Evolutionary conservation across 2,797 vertebrate genomes (phyloP).

Genomic region (Phaenicophaeus curvirostris): DNA sequence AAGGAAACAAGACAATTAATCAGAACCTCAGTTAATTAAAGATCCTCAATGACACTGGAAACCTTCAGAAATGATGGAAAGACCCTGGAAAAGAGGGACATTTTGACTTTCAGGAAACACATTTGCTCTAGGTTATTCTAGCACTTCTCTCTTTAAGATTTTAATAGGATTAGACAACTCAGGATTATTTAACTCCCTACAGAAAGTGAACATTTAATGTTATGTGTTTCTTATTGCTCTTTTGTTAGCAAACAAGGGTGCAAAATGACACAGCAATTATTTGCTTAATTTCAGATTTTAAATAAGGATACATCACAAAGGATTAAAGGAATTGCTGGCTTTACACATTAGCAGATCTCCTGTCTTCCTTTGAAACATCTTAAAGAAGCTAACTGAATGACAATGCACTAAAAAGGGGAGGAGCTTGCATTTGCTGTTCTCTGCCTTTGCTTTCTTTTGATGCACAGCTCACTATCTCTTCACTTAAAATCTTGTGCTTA

Average conservation of each 20-base stretch:
- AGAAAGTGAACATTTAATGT: neutral
- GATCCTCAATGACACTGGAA: neutral
- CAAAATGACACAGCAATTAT: neutral
- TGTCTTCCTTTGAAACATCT: neutral
- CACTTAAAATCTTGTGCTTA: neutral
- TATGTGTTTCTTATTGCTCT: neutral
- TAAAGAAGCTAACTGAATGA: neutral
- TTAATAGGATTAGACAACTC: neutral
- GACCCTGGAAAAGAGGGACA: neutral
- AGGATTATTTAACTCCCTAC: neutral
- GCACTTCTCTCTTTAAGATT: neutral
- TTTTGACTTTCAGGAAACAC: neutral
- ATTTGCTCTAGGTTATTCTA: neutral
- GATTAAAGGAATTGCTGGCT: neutral
- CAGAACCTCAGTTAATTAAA: slow-evolving; percentile 51
- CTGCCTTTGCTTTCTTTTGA: neutral
- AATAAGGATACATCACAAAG: neutral
- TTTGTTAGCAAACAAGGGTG: neutral
- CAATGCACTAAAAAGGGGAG: neutral
- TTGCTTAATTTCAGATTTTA: neutral
- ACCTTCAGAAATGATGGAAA: slow-evolving; percentile 20
- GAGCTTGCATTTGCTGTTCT: neutral
- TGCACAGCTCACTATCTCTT: neutral
- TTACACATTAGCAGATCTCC: neutral
- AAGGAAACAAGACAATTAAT: slow-evolving; percentile 40